Percentiles rank a stretch among this genome's conserved stretches.
These are phyloP conservation scores for Centropyge bicolor DNA, from an alignment of 2,797 vertebrate genomes.

Conservation along the genomic window DNA sequence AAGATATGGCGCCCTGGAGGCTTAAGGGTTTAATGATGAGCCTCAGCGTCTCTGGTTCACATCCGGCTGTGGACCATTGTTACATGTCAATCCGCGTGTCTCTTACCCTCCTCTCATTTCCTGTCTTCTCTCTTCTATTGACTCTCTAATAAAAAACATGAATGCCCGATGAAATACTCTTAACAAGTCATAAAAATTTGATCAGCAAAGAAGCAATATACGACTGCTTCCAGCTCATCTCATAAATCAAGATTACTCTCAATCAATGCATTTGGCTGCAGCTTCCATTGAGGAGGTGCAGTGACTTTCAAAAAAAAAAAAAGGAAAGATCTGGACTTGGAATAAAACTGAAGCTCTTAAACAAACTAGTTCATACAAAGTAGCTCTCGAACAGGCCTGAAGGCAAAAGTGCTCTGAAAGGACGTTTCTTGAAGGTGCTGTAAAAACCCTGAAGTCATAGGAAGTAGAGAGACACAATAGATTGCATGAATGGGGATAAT, in stretches of 20 bases:
- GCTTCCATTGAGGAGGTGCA: constrained; percentile 1
- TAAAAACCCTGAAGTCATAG: not conserved
- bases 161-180: not conserved
- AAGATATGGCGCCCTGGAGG: no score
- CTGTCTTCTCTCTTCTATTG: not conserved
- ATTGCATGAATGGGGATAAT: not conserved
- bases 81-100: not conserved
- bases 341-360: not conserved
- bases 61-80: not conserved
- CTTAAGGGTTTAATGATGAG: not conserved
- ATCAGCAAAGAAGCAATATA: not conserved
- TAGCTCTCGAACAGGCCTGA: constrained; percentile 2
- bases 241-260: constrained; percentile 1
- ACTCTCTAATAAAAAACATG: not conserved
- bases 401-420: not conserved
- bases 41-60: not conserved
- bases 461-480: not conserved
- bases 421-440: not conserved
- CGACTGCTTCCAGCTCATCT: not conserved
- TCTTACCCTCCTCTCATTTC: constrained; percentile 2
- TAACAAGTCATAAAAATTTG: not conserved
- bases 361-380: not conserved
- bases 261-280: constrained; percentile 1
- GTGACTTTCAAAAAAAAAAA: constrained; percentile 14
- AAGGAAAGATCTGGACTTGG: not conserved